These are phyloP conservation scores for Machimus atricapillus DNA, from an alignment of 2,888 invertebrate species.

Conservation along the genomic window DNA sequence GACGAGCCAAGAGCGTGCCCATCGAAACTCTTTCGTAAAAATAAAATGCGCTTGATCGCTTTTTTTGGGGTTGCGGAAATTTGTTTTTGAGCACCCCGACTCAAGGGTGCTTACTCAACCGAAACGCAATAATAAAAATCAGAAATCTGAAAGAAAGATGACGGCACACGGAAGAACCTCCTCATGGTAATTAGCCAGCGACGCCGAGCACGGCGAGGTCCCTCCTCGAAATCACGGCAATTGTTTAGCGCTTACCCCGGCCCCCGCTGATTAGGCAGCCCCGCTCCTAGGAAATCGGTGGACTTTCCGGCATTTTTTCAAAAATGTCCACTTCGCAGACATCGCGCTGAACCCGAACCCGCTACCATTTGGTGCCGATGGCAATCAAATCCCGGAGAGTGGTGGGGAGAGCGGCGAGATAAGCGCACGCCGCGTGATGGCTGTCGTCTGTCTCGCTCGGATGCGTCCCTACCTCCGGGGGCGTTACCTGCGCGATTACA, in stretches of 20 bases:
- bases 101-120: background rate
- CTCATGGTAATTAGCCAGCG: background rate
- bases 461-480: background rate
- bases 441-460: background rate
- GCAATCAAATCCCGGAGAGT: background rate
- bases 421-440: background rate
- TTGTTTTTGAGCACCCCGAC: background rate
- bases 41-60: background rate
- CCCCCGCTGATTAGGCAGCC: background rate
- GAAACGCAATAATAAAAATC: no score
- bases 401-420: background rate
- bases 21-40: background rate
- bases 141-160: background rate
- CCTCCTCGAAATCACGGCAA: background rate
- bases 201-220: background rate
- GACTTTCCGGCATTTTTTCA: background rate
- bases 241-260: background rate
- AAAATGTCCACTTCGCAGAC: background rate
- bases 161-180: background rate
- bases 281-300: no score
- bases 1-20: background rate
- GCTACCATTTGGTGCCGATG: background rate
- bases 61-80: background rate
- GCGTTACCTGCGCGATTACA: background rate
- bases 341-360: background rate